Evolutionary conservation across 2,113 vertebrate species (phyloP), one percentile per base, ranked within the genome.

Genomic region (Paratilapia polleni): DNA sequence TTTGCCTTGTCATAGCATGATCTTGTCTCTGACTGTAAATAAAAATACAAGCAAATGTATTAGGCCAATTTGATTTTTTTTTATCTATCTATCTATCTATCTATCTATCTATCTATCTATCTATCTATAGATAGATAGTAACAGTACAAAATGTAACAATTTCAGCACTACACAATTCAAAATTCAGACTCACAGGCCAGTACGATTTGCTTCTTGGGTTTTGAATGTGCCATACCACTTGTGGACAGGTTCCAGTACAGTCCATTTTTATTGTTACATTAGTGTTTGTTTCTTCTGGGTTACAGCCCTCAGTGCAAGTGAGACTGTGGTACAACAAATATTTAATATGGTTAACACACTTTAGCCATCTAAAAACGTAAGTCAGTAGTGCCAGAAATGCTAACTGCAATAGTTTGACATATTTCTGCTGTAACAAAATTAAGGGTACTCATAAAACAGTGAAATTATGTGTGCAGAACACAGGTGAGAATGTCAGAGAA

Each of bases 191-290:
- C 87, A 95, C 95, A 5, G 10, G 6, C 89, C 90, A 91, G 0
- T 43, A 0, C 0, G 2, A 8, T 0, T 78, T 2, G 0, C 26
- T 1, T 1, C 5, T 4, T 38, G 8, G 41, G 41, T 89, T 86
- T 68, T 93, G 63, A 17, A 93, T 74, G 78, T 90, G 83, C 95
- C 95, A 96, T 9, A 78, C 59, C 5, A 94, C 66, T 2, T 61
- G 1, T 63, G 81, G 57, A 87, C 95, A 96, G 0, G 1, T 0
- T 1, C 1, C 2, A 26, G 1, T 1, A 11, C 95, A 95, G 0
- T 26, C 0, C 36, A 95, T 58, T 63, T 64, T 17, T 6, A 95
- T 58, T 9, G 14, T 82, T 60, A 92, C 83, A 82, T 84, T 15
- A 0, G 5, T 78, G 14, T 9, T 43, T 0, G 3, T 0, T 1